Percentiles rank a stretch among this genome's conserved stretches.
These are phyloP conservation scores for Quadriops clusia DNA, from an alignment of 2,888 invertebrate genomes.

Conservation along the genomic window DNA sequence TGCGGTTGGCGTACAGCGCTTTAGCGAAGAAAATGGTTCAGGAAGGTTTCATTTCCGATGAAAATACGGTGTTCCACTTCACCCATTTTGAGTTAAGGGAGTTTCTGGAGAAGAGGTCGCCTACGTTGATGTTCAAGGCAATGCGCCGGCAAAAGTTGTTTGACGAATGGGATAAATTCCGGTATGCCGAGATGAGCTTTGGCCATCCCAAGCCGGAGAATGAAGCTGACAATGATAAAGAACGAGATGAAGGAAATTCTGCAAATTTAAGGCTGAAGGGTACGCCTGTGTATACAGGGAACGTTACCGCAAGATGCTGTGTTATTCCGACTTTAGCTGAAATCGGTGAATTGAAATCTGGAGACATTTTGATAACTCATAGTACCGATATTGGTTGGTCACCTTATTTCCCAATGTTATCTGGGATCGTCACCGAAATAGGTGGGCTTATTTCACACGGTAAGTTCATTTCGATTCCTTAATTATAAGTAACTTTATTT, in stretches of 20 bases:
- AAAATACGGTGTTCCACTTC: constrained; percentile 55
- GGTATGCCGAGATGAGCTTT: constrained; percentile 48
- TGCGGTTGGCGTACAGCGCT: constrained; percentile 45
- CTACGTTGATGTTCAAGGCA: constrained; percentile 50
- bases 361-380: constrained; percentile 65
- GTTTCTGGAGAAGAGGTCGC: constrained; percentile 42
- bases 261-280: constrained; percentile 34
- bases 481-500: too few relatives aligned
- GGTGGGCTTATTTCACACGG: constrained; percentile 77
- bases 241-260: constrained; percentile 9
- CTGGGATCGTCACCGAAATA: constrained; percentile 69
- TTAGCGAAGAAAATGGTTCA: constrained; percentile 47
- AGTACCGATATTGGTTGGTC: constrained; percentile 78
- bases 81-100: constrained; percentile 51
- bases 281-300: constrained; percentile 61
- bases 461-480: constrained; percentile 26
- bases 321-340: constrained; percentile 41
- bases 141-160: constrained; percentile 49
- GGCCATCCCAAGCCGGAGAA: constrained; percentile 23
- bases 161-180: constrained; percentile 45
- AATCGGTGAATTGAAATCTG: too few relatives aligned
- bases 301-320: constrained; percentile 55
- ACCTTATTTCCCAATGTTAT: constrained; percentile 68
- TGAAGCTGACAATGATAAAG: constrained; percentile 15
- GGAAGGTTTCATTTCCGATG: constrained; percentile 52